Evolutionary conservation across 2,888 invertebrate species (phyloP).

Genomic region (Pristionchus mayeri): DNA sequence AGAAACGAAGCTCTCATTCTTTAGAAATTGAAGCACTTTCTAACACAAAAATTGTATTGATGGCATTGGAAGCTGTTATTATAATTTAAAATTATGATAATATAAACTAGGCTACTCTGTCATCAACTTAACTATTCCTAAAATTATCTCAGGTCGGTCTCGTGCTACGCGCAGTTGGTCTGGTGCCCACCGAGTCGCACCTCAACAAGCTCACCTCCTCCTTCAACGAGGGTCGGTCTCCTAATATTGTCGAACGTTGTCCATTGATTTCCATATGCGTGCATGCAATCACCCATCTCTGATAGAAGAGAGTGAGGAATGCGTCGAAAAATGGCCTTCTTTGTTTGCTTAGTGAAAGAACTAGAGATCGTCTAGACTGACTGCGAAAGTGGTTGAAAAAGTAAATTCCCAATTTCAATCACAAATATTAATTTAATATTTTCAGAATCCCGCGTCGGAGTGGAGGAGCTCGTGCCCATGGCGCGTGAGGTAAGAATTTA

Average conservation of each 20-base stretch:
- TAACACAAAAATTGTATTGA: too few relatives aligned
- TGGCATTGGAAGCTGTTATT: too few relatives aligned
- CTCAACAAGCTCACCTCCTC: constrained; percentile 6
- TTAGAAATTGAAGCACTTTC: too few relatives aligned
- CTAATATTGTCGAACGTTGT: neutral
- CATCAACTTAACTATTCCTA: neutral
- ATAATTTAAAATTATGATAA: too few relatives aligned
- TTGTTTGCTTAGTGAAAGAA: neutral
- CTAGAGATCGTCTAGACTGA: too few relatives aligned
- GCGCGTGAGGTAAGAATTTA: constrained; percentile 12
- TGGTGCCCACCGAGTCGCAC: constrained; percentile 45
- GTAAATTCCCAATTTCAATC: neutral
- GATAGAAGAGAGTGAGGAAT: too few relatives aligned
- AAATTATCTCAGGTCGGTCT: constrained; percentile 35
- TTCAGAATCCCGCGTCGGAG: constrained; percentile 38
- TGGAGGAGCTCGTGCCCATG: constrained; percentile 47
- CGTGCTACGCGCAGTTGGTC: constrained; percentile 29
- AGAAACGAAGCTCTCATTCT: too few relatives aligned
- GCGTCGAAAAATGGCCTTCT: neutral
- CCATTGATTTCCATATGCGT: too few relatives aligned
- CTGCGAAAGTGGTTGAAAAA: too few relatives aligned
- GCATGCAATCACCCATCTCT: too few relatives aligned
- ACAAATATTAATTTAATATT: neutral
- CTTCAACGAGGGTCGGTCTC: neutral
- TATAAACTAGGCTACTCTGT: too few relatives aligned